phyloP scores from a whole-genome alignment of 2,797 vertebrate species.

The Amblyraja radiata region DNA sequence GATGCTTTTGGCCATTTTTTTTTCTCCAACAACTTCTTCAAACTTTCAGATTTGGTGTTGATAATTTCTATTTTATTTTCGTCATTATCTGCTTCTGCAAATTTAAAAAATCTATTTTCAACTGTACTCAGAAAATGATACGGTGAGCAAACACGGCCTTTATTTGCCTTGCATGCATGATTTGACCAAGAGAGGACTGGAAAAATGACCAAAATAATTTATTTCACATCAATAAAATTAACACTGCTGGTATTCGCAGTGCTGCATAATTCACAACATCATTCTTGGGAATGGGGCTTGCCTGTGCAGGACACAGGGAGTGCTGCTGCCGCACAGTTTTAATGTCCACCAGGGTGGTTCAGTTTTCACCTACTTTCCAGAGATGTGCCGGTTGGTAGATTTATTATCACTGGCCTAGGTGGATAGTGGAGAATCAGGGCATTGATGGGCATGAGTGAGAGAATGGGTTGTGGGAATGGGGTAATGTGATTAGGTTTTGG shows the following conservation, averaged over 20 bases:
- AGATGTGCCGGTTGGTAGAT: no score
- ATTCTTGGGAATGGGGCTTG: background rate
- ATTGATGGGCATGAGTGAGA: no score
- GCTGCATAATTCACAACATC: background rate
- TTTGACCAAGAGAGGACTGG: background rate
- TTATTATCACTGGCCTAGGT: no score
- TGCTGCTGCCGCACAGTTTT: no score
- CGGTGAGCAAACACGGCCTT: background rate
- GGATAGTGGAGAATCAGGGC: no score
- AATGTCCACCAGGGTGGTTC: no score
- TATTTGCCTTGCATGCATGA: background rate
- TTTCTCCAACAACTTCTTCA: background rate
- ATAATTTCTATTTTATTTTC: background rate
- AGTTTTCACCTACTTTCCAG: no score
- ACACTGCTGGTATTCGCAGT: background rate
- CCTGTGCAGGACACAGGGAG: no score
- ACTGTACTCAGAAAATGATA: background rate
- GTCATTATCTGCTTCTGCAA: background rate
- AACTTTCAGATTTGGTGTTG: background rate
- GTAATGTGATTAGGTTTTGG: no score
- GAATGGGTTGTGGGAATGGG: no score
- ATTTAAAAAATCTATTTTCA: no score
- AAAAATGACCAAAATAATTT: background rate
- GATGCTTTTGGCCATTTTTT: background rate
- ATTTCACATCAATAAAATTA: background rate